These are phyloP conservation scores for Euclidia mi DNA, from an alignment of 2,888 invertebrate genomes.

Conservation along the genomic window DNA sequence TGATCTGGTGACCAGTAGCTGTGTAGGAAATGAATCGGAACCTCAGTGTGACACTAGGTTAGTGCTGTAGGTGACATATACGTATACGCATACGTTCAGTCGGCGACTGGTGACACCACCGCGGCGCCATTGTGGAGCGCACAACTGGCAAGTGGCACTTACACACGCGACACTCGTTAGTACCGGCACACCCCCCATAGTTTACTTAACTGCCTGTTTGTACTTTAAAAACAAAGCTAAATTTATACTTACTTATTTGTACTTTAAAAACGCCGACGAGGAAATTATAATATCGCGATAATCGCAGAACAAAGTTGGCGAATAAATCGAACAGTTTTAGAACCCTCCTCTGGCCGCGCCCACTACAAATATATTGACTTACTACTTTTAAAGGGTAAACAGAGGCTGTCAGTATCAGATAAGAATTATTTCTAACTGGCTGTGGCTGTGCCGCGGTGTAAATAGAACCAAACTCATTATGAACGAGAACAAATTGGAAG, in stretches of 20 bases:
- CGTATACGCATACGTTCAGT: no score
- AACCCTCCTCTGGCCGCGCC: not conserved
- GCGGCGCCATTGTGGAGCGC: not conserved
- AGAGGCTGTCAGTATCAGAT: conserved; percentile 1
- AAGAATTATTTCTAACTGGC: not conserved
- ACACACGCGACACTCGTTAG: no score
- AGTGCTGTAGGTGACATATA: no score
- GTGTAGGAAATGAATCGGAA: not conserved
- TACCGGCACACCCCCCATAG: not conserved
- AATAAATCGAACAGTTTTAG: conserved; percentile 6
- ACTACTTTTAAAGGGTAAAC: not conserved
- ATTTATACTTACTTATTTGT: no score
- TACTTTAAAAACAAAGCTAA: not conserved
- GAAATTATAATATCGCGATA: no score
- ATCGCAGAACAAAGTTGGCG: conserved; percentile 13
- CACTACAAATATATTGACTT: not conserved
- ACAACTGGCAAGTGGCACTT: no score
- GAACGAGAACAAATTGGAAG: no score
- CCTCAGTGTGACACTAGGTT: not conserved
- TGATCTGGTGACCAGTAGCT: not conserved
- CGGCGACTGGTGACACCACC: no score
- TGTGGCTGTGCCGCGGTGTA: not conserved
- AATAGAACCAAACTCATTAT: no score
- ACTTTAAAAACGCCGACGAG: not conserved
- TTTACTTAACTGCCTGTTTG: no score